Evolutionary conservation across 2,113 vertebrate species (phyloP), one percentile per base, ranked within the genome.

Genomic region (Lepidothrix coronata): DNA sequence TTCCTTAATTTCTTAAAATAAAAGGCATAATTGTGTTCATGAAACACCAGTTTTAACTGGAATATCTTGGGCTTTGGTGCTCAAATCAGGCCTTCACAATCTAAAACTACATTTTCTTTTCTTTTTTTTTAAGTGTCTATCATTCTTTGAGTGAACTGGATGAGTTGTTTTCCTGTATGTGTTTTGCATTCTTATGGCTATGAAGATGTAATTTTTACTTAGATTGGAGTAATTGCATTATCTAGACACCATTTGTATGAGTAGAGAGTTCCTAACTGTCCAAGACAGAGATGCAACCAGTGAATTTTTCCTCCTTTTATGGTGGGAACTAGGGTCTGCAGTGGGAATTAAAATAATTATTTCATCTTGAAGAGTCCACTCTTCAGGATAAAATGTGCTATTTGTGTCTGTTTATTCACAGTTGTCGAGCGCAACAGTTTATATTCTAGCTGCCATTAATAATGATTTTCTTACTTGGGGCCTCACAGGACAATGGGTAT

Each of bases 11-110:
- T 92, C 20, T 75, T 51, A 54, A 93, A 92, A 19, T 81, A 79
- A 92, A 94, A 84, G 28, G 25, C 24, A 35, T 68, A 49, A 90
- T 41, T 93, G 13, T 93, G 33, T 86, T 95, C n/a, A 57, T 78
- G 30, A 89, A 90, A 41, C 84, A 58, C 1, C 21, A 37, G 6
- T 85, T 81, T 92, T 73, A 82, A 18, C 39, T 67, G 39, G 31
- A 75, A 87, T 78, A 10, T 79, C 17, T 44, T 65, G 33, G 44
- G 6, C 54, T 91, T 58, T 68, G 3, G 67, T 5, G 0, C 80
- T 93, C 44, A 44, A 46, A 73, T 72, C 37, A 92, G 57, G 72
- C 66, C 61, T 78, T 89, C 20, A 23, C 48, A 43, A 4, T 54
- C 35, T 66, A 77, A 82, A 85, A 70, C 13, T 20, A 23, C 11